Evolutionary conservation across 2,113 vertebrate genomes (phyloP).

Genomic region (Otis tarda): DNA sequence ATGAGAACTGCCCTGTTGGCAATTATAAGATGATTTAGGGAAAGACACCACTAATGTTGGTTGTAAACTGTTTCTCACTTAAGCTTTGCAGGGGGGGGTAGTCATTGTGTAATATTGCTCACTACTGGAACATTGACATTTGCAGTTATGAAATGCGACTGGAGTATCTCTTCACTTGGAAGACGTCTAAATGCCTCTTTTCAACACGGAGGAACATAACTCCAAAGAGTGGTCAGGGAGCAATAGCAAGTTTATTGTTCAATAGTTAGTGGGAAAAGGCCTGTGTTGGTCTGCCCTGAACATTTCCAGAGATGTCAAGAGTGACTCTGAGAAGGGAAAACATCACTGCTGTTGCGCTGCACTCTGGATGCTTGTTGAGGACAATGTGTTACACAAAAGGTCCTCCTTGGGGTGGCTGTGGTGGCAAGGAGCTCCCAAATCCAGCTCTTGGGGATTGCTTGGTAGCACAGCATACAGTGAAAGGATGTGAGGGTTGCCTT

Average conservation of each 20-base stretch:
- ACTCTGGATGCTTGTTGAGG: neutral
- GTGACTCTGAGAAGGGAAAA: neutral
- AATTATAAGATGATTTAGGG: neutral
- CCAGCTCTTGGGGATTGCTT: neutral
- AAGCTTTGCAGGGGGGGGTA: neutral
- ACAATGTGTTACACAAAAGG: neutral
- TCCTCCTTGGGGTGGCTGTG: neutral
- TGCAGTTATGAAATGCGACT: neutral
- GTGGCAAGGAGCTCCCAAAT: neutral
- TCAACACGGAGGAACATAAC: neutral
- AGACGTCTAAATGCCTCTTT: neutral
- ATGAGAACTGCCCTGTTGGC: neutral
- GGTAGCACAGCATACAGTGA: neutral
- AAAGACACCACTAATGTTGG: neutral
- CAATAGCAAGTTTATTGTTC: neutral
- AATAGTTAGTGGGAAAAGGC: neutral
- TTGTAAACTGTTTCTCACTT: neutral
- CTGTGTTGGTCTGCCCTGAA: neutral
- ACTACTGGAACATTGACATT: neutral
- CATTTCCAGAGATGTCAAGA: neutral
- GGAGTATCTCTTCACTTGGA: neutral
- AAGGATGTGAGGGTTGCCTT: neutral
- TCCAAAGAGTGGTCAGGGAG: neutral
- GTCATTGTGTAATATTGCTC: neutral
- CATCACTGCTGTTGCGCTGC: fast-evolving